phyloP scores from a whole-genome alignment of 2,797 vertebrate species.

The Sciurus vulgaris region DNA sequence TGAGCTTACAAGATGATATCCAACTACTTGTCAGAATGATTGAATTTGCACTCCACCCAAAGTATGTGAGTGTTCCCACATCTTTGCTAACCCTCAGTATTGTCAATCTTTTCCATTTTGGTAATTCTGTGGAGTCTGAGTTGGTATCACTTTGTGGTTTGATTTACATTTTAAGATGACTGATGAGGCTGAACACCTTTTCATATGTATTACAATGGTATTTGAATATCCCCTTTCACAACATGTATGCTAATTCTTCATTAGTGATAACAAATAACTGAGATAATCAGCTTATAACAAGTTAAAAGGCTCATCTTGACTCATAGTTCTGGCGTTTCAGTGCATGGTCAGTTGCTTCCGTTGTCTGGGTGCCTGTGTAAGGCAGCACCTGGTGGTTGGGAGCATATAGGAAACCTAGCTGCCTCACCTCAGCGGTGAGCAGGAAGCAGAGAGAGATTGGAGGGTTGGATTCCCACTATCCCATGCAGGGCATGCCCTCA shows the following conservation, averaged over 20 bases:
- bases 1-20: neutral
- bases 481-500: neutral
- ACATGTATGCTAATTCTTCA: neutral
- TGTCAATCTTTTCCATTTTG: neutral
- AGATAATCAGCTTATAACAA: neutral
- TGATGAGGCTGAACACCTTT: neutral
- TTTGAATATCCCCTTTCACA: neutral
- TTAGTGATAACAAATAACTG: neutral
- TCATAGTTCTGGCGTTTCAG: neutral
- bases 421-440: neutral
- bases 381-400: neutral
- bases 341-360: neutral
- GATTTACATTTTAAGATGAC: neutral
- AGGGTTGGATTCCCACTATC: too few species aligned
- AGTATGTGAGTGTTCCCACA: neutral
- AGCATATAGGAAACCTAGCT: neutral
- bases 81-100: neutral
- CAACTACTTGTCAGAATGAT: neutral
- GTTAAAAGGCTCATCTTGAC: neutral
- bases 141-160: neutral
- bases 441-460: neutral
- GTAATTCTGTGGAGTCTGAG: neutral
- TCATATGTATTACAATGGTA: neutral
- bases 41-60: neutral
- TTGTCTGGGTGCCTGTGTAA: neutral